Percentiles rank a stretch among this genome's conserved stretches.
Evolutionary conservation across 1,140 invertebrate genomes (phyloP).

Genomic region (Berghia stephanieae): DNA sequence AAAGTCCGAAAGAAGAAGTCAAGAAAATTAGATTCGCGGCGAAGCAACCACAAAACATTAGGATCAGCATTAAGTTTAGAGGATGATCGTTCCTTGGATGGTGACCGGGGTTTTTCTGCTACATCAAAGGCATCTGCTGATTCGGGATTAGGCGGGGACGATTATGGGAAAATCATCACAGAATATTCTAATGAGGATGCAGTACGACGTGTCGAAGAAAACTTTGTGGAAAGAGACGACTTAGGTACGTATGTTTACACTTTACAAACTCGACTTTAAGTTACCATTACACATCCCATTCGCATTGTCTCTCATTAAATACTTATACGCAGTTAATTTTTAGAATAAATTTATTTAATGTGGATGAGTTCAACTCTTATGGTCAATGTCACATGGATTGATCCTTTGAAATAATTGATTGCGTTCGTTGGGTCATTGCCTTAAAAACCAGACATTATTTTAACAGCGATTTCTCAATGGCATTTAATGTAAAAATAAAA

Average conservation of each 20-base stretch:
- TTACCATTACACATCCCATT: too few species aligned
- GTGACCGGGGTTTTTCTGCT: conserved; percentile 51
- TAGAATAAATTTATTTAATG: too few species aligned
- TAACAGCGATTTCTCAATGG: too few species aligned
- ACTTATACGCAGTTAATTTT: too few species aligned
- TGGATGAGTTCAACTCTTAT: too few species aligned
- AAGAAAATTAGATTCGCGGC: conserved; percentile 29
- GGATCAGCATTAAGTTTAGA: conserved; percentile 44
- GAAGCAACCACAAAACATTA: conserved; percentile 28
- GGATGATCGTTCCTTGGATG: conserved; percentile 34
- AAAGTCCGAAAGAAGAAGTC: conserved; percentile 32
- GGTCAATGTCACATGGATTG: too few species aligned
- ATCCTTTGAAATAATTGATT: too few species aligned
- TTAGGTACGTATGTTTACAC: conserved; percentile 48
- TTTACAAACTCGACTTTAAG: too few species aligned
- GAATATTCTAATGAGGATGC: conserved; percentile 46
- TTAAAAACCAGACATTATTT: too few species aligned
- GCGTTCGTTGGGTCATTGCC: too few species aligned
- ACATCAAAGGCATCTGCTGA: conserved; percentile 54
- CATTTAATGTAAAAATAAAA: too few species aligned
- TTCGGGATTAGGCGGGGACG: conserved; percentile 58
- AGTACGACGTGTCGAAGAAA: conserved; percentile 43
- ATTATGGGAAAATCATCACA: conserved; percentile 50
- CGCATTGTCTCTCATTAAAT: too few species aligned
- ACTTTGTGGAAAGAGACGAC: conserved; percentile 40